phyloP scores from a whole-genome alignment of 2,113 vertebrate genomes.

The Dendrocopos noguchii region DNA sequence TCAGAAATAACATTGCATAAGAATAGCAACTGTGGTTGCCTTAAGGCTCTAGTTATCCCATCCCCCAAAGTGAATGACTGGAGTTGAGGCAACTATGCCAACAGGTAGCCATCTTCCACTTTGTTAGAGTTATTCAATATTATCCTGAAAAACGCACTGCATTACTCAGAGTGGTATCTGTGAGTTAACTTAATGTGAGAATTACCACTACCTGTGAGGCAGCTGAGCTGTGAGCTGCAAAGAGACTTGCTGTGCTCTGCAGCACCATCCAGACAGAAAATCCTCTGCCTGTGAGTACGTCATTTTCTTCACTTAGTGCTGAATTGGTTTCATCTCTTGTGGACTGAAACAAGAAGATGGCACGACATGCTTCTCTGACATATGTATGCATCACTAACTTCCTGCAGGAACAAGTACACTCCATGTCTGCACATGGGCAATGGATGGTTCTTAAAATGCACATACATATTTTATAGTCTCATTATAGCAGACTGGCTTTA shows the following conservation, averaged over 20 bases:
- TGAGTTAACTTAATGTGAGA: not conserved
- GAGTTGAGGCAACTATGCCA: not conserved
- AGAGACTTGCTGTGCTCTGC: not conserved
- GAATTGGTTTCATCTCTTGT: constrained; percentile 20
- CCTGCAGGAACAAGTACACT: constrained; percentile 20
- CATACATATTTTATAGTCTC: constrained; percentile 61
- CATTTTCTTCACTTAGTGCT: constrained; percentile 1
- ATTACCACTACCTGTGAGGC: not conserved
- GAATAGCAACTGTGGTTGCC: not conserved
- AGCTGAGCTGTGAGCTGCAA: not conserved
- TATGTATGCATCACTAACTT: constrained; percentile 55
- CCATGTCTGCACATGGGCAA: not conserved
- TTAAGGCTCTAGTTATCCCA: not conserved
- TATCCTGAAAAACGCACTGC: not conserved
- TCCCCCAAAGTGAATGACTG: not conserved
- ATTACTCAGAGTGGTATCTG: not conserved
- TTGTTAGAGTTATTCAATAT: not conserved
- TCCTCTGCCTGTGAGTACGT: not conserved
- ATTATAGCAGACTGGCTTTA: constrained; percentile 34
- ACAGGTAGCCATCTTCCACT: not conserved
- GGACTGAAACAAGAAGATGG: constrained; percentile 54
- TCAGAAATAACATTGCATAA: not conserved
- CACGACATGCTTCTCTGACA: constrained; percentile 7
- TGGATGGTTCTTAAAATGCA: constrained; percentile 38
- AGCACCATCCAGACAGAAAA: not conserved